phyloP scores from a whole-genome alignment of 2,113 vertebrate species.

The human (Homo sapiens) region GRCh38 chr1:166169001-166169500 shows the following conservation, averaged over 20 bases:
- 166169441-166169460: background rate
- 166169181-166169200: background rate
- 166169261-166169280: background rate
- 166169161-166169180: background rate
- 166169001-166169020: too few relatives aligned
- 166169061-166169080: background rate
- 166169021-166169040: too few relatives aligned
- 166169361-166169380: background rate
- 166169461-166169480: conserved; percentile 13
- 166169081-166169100: background rate
- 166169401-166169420: background rate
- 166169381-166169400: background rate
- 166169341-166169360: background rate
- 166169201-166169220: background rate
- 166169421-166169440: background rate
- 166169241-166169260: background rate
- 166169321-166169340: background rate
- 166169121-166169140: background rate
- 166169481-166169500: background rate
- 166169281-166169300: background rate
- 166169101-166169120: background rate
- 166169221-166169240: background rate
- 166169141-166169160: background rate
- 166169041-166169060: too few relatives aligned
- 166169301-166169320: background rate